Conservation (phyloP, 2,797 vertebrate genomes). For the Sebastes umbrosus region DNA sequence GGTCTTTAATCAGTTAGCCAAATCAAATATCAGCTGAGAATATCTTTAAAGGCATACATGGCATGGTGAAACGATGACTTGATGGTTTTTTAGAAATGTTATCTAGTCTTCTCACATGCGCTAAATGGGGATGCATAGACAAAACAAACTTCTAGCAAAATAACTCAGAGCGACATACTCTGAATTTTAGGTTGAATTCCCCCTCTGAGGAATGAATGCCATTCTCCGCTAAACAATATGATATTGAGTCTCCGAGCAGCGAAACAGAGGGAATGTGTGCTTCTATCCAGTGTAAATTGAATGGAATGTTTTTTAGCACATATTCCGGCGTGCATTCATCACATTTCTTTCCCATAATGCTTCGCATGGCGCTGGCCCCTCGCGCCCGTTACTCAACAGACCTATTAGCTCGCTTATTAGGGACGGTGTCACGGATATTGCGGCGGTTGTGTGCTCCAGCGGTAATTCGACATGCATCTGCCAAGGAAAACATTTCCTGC, state of each 20-base stretch:
- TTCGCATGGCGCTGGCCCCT: constrained; percentile 41
- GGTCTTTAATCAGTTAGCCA: constrained; percentile 55
- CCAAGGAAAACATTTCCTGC: constrained; percentile 82
- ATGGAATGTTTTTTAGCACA: constrained; percentile 59
- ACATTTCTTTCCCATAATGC: constrained; percentile 71
- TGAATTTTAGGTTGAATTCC: constrained; percentile 69
- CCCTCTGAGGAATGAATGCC: constrained; percentile 50
- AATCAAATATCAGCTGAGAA: constrained; percentile 67
- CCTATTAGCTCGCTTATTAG: constrained; percentile 70
- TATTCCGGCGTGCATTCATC: constrained; percentile 48
- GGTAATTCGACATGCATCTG: constrained; percentile 79
- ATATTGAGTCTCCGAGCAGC: constrained; percentile 60
- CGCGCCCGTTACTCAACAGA: constrained; percentile 60
- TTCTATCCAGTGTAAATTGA: constrained; percentile 55
- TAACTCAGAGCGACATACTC: constrained; percentile 45
- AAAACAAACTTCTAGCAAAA: constrained; percentile 55
- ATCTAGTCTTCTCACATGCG: constrained; percentile 32
- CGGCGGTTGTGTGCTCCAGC: constrained; percentile 60
- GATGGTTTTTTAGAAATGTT: constrained; percentile 42
- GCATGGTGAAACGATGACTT: constrained; percentile 34
- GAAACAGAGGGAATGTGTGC: constrained; percentile 56
- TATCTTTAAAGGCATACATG: constrained; percentile 52
- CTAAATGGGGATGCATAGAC: constrained; percentile 61
- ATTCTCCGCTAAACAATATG: constrained; percentile 64
- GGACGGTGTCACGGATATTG: constrained; percentile 68